Evolutionary conservation across 2,888 invertebrate species (phyloP).

Genomic region (Prosapia bicincta): DNA sequence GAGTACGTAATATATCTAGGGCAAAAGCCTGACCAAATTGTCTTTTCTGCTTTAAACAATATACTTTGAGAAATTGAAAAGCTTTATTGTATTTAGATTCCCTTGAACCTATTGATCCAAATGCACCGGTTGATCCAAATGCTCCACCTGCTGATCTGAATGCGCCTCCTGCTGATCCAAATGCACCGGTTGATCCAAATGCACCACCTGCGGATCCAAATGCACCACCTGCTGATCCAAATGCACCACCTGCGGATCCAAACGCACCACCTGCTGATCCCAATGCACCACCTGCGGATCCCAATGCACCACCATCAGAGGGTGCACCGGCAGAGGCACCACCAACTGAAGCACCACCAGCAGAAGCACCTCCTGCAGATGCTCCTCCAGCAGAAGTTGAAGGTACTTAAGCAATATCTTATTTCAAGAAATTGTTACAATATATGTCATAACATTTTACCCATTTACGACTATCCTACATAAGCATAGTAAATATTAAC

Average conservation of each 20-base stretch:
- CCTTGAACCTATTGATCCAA: slow-evolving; percentile 6
- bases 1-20: no score
- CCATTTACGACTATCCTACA: no score
- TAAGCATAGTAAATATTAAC: no score
- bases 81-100: neutral
- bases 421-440: no score
- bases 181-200: slow-evolving; percentile 9
- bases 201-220: slow-evolving; percentile 22
- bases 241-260: slow-evolving; percentile 7
- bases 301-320: slow-evolving; percentile 10
- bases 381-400: neutral
- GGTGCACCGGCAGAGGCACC: slow-evolving; percentile 9
- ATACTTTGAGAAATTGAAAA: neutral
- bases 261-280: slow-evolving; percentile 22
- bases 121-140: slow-evolving; percentile 11
- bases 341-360: slow-evolving; percentile 6
- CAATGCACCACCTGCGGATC: slow-evolving; percentile 11
- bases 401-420: no score
- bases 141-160: slow-evolving; percentile 7
- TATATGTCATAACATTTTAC: no score
- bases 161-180: slow-evolving; percentile 14
- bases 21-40: no score
- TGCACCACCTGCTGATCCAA: slow-evolving; percentile 13
- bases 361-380: slow-evolving; percentile 15
- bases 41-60: no score